phyloP scores from a whole-genome alignment of 2,797 vertebrate species.

The Macropodus opercularis region DNA sequence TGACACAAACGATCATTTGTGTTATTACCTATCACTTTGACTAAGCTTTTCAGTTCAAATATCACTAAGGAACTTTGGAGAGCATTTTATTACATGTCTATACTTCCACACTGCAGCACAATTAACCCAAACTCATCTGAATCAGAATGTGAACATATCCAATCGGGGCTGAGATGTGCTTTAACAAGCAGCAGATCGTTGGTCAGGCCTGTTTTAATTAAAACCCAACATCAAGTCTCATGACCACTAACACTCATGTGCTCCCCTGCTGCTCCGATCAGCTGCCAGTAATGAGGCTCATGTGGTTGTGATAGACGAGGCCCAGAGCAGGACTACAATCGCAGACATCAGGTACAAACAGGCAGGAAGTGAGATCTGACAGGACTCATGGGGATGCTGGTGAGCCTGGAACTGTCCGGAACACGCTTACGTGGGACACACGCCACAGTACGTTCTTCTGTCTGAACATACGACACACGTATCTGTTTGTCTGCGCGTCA shows the following conservation, averaged over 20 bases:
- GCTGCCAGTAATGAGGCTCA: conserved; percentile 60
- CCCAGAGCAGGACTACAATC: conserved; percentile 8
- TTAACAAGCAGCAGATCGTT: conserved; percentile 49
- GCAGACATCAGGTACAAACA: neutral
- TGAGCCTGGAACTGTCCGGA: too few relatives aligned
- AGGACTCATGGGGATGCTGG: too few relatives aligned
- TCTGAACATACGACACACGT: neutral
- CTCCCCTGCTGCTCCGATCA: conserved; percentile 46
- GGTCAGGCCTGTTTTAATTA: conserved; percentile 24
- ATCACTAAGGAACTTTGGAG: too few relatives aligned
- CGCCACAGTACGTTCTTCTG: too few relatives aligned
- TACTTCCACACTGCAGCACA: neutral
- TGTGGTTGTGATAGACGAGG: conserved; percentile 37
- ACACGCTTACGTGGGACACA: neutral
- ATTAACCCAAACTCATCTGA: neutral
- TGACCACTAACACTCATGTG: conserved; percentile 67
- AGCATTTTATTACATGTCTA: too few relatives aligned
- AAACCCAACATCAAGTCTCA: conserved; percentile 38
- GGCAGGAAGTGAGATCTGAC: neutral
- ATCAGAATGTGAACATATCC: too few relatives aligned
- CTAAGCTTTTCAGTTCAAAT: too few relatives aligned
- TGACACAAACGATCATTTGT: too few relatives aligned
- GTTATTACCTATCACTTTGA: too few relatives aligned
- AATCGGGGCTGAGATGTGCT: conserved; percentile 5
- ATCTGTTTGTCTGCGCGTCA: neutral